These are phyloP conservation scores for Leuciscus waleckii DNA, from an alignment of 2,797 vertebrate genomes.

Conservation along the genomic window DNA sequence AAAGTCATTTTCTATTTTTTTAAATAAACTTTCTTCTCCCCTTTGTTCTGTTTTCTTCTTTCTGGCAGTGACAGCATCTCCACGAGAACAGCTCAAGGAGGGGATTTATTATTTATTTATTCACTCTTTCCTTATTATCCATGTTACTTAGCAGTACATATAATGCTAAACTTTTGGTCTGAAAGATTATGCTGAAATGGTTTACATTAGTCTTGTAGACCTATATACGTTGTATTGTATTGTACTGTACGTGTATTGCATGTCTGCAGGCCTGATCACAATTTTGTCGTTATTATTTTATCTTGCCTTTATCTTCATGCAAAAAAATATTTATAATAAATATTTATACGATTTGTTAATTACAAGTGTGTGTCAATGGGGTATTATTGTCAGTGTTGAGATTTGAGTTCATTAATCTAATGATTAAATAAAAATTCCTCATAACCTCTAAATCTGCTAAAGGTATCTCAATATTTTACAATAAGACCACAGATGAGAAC, in stretches of 20 bases:
- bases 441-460: background rate
- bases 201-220: too few relatives aligned
- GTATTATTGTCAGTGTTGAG: conserved; percentile 12
- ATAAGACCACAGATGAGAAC: background rate
- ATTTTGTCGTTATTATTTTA: background rate
- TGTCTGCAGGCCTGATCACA: background rate
- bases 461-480: background rate
- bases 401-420: conserved; percentile 2
- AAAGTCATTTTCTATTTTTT: conserved; percentile 67
- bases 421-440: background rate
- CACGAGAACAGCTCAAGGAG: conserved; percentile 3
- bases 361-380: background rate
- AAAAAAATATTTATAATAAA: background rate
- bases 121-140: background rate
- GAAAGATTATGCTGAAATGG: background rate
- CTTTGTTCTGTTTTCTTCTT: conserved; percentile 50
- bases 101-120: too few relatives aligned
- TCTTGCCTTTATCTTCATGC: background rate
- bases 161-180: background rate
- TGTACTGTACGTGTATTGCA: background rate
- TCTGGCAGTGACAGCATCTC: conserved; percentile 32
- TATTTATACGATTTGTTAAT: conserved; percentile 1
- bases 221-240: too few relatives aligned
- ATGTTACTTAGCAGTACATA: background rate
- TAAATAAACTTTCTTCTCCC: conserved; percentile 63